Conservation (phyloP, 2,888 invertebrate species). For the Lymantria monacha region DNA sequence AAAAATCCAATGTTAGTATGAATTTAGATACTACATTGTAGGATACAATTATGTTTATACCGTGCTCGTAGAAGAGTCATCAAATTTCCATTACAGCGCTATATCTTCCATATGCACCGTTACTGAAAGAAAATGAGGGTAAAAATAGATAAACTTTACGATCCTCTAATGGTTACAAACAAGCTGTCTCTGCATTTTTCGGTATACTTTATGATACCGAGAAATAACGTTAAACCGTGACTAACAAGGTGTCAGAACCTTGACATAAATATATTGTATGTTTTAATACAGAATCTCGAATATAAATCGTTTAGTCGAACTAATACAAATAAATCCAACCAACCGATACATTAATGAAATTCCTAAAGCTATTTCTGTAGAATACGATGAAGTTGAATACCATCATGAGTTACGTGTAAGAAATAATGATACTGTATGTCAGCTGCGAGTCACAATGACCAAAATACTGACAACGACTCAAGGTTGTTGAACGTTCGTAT, state of each 20-base stretch:
- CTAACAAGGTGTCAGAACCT: constrained; percentile 60
- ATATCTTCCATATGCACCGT: constrained; percentile 19
- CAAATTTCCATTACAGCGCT: constrained; percentile 20
- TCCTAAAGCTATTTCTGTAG: constrained; percentile 42
- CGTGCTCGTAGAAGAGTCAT: not conserved
- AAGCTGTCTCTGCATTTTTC: constrained; percentile 21
- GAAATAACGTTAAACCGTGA: constrained; percentile 31
- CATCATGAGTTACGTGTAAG: constrained; percentile 25
- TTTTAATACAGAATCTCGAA: constrained; percentile 51
- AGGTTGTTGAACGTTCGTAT: constrained; percentile 64
- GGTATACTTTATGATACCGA: constrained; percentile 20
- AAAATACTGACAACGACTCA: constrained; percentile 69
- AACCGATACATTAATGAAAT: constrained; percentile 47
- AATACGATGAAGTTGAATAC: constrained; percentile 14
- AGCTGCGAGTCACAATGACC: constrained; percentile 63
- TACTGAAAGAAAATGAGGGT: constrained; percentile 14
- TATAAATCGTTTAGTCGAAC: constrained; percentile 48
- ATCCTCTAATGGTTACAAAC: constrained; percentile 24
- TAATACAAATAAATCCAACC: constrained; percentile 46
- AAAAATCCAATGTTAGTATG: no score
- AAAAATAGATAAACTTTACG: constrained; percentile 32
- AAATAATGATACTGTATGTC: constrained; percentile 42
- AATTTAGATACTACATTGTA: no score
- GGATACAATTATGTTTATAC: not conserved
- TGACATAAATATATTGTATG: constrained; percentile 61